These are phyloP conservation scores for Smittia aterrima DNA, from an alignment of 2,888 invertebrate species.

Conservation along the genomic window DNA sequence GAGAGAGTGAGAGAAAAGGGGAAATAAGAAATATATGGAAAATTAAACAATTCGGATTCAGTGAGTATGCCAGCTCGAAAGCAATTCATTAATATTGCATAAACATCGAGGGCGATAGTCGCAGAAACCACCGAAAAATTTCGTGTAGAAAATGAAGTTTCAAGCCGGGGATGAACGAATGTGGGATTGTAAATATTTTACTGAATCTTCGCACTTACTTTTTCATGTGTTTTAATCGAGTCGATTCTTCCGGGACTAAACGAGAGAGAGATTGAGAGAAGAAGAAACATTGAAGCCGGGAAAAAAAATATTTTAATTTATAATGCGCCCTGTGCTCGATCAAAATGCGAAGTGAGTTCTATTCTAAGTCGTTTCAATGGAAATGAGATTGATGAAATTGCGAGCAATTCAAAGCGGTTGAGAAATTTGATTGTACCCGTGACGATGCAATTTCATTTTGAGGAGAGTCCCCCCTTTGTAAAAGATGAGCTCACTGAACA, in stretches of 20 bases:
- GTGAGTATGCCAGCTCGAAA: constrained; percentile 39
- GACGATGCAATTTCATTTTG: background rate
- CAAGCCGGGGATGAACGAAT: background rate
- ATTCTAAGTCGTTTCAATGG: constrained; percentile 30
- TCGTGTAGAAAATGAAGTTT: constrained; percentile 20
- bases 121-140: constrained; percentile 37
- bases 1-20: background rate
- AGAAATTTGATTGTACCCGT: background rate
- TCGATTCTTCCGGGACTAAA: background rate
- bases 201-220: constrained; percentile 39
- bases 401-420: background rate
- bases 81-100: constrained; percentile 42
- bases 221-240: constrained; percentile 36
- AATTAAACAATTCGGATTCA: constrained; percentile 41
- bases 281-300: background rate
- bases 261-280: background rate
- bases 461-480: no score
- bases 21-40: constrained; percentile 25
- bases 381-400: constrained; percentile 36
- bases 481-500: no score
- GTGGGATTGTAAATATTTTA: constrained; percentile 35
- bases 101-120: constrained; percentile 38
- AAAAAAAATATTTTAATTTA: constrained; percentile 23
- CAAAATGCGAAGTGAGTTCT: constrained; percentile 32
- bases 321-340: constrained; percentile 36